Base-by-base conservation (phyloP, 2,113 vertebrate genomes). In the Sciurus niger region DNA sequence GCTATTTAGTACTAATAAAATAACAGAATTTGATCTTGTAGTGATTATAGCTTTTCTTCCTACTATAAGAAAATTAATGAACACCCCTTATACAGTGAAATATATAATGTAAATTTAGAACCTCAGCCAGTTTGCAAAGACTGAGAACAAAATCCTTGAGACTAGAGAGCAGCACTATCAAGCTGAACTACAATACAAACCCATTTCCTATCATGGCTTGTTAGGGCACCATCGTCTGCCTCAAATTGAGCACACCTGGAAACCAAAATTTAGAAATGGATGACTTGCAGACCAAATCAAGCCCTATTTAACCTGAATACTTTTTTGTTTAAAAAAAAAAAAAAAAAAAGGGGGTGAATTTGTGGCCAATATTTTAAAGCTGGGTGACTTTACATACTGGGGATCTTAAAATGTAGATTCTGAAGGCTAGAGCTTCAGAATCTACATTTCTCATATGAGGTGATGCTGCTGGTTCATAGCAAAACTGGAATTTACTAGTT, bases 31-130 rank as follows among this genome's bases (percentile, higher is more conserved):
- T 96, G 73, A 77, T 77, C n/a, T 91, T 80, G 28, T 63, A 78
- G n/a, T 91, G 67, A 82, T 89, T 88, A 40, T 17, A 78, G 37
- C 22, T 95, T 84, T 93, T 84, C 43, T 77, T 93, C 17, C 14
- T 95, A 46, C 43, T 65, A 1, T 86, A 92, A 73, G 70, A 68
- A 82, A 7, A 65, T 84, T 68, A 92, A 68, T 79, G 51, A 89
- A 89, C 92, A 37, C 30, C 51, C 25, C 68, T 94, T 43, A 70
- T 24, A 63, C 32, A 92, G 60, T 89, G 73, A 90, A 86, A 73
- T 94, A 65, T 73, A 53, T 67, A 84, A 51, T 43, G 2, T 78
- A 95, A 94, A 89, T 70, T 72, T 87, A 87, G 53, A 93, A 83
- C 37, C 25, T 84, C 65, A 87, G 32, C 18, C 55, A 30, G 8